Base-by-base conservation (phyloP, 2,113 vertebrate species). In the Nyctibius bracteatus region DNA sequence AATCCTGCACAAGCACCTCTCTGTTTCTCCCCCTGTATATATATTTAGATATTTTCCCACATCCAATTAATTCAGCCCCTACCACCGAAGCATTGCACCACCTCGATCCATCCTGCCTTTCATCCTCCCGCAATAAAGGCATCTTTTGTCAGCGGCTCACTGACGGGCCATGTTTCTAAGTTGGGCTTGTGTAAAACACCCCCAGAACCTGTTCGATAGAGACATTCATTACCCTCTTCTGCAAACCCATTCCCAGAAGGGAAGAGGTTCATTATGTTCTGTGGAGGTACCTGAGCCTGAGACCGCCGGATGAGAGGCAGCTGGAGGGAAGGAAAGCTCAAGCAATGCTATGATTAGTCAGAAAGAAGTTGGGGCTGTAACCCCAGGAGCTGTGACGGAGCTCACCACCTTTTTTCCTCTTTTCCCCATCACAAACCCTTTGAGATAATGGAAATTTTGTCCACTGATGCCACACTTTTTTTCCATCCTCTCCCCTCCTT, bases 31-130 rank as follows among this genome's bases (percentile, higher is more conserved):
- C 59, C 27, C 46, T 58, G 10, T 0, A 1, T 57, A 62, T 37
- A 46, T 83, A 77, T 92, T 93, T 66, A 86, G 65, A 51, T 86
- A 83, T 94, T 93, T 95, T 67, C 83, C 88, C 46, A 9, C 19
- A 58, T 43, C 88, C 83, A 95, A 94, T 94, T 94, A 97, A 92
- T 94, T 62, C 63, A 73, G 83, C 37, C 46, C 71, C 77, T 2
- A 9, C 70, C 59, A 57, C 71, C 3, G 12, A 81, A 62, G 75
- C 2, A 1, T 67, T 1, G 10, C 7, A 2, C 46, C 2, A 24
- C 79, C 87, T 95, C 4, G 1, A 74, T 90, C 80, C 55, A 27
- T 92, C 80, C 82, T 70, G 63, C 71, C 62, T 94, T 94, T 96
- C 89, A 93, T 95, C 63, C 77, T 92, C 12, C 79, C 4, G 25